Evolutionary conservation across 2,888 invertebrate genomes (phyloP), one percentile per base, ranked within the genome.

Genomic region (Noctua janthe): DNA sequence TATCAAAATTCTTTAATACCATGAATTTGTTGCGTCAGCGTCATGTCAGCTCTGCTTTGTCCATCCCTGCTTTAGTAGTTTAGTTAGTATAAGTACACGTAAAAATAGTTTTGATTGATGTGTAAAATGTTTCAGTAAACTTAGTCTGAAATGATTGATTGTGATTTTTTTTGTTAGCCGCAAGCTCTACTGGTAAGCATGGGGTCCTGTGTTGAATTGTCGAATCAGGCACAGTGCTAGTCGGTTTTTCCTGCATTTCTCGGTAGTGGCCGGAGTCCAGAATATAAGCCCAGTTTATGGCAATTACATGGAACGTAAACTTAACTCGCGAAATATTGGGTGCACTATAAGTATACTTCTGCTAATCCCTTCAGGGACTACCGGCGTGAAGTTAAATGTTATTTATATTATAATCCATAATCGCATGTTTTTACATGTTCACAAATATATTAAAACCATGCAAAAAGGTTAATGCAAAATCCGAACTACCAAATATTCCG

Each of bases 1-100:
- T 59, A 74, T 49, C 17, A 62, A 54, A 43, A 73, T 54, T 66
- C 35, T 59, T n/a, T 64, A 29, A 39, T 78, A 62, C 71, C 10
- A 71, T 71, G 13, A 47, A 29, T 62, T 69, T 64, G 49, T 69
- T 56, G 17, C 35, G 62, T 15, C 4, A 49, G 17, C 35, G 59
- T 20, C 10, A 29, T n/a, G 69, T 56, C 15, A 35, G 39, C 23
- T 56, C 29, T 69, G n/a, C 20, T 69, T 67, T 70, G n/a, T 59
- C 3, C 4, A 15, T 1, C 20, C 20, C 17, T 62, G 15, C 39
- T 23, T 35, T 35, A 13, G n/a, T 23, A 8, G 13, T 17, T 47
- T 47, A 47, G 43, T 47, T 10, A 59, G 11, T 35, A 10, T 29
- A 67, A 15, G 13, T 13, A n/a, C 67, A n/a, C 15, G 47, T 47